phyloP scores from a whole-genome alignment of 92 coral and sea anemone genomes.

The Phenganax marumi region DNA sequence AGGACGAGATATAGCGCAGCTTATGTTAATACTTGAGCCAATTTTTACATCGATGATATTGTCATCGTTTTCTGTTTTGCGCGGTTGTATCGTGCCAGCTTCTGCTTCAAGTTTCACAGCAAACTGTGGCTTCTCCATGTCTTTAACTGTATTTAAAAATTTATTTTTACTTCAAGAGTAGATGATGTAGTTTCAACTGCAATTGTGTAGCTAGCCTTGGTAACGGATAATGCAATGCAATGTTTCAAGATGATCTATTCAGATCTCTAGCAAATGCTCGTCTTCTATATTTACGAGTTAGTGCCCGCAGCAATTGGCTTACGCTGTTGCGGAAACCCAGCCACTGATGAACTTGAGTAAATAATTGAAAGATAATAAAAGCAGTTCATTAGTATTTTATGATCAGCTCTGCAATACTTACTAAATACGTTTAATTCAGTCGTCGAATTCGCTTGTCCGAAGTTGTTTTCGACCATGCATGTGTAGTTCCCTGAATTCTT shows the following conservation, averaged over 20 bases:
- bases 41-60: background rate
- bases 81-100: background rate
- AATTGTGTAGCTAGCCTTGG: no score
- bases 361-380: background rate
- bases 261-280: no score
- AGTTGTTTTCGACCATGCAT: background rate
- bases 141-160: background rate
- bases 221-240: no score
- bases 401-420: background rate
- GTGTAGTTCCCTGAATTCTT: background rate
- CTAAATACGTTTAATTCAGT: background rate
- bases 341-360: background rate
- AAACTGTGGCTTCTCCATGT: background rate
- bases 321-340: no score
- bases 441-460: constrained; percentile 6
- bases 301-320: no score
- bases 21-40: background rate
- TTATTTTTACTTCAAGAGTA: no score
- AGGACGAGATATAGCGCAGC: background rate
- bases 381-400: background rate
- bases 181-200: no score
- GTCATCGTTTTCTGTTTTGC: background rate
- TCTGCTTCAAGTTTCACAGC: background rate
- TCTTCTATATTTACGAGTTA: no score
- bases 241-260: no score